Base-by-base conservation (phyloP, 2,888 invertebrate genomes). In the Macrosoma leucophasiata region DNA sequence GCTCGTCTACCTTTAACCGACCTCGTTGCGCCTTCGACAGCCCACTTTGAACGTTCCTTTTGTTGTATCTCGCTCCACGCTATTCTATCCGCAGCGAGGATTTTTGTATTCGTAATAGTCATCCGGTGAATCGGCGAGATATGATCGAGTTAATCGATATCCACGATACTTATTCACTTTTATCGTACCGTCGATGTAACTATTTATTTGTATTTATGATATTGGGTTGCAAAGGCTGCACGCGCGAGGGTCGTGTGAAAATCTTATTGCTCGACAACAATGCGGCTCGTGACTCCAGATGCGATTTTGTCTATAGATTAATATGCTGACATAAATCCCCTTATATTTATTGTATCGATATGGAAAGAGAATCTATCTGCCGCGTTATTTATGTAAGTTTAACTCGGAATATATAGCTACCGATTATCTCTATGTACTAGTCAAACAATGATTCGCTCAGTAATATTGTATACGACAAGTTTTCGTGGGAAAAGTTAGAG, bases 301-400 rank as follows among this genome's bases (percentile, higher is more conserved):
- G 57, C 63, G 79, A 81, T 79, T 61, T 63, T 60, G 62, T 67
- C 63, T 66, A 58, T 60, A 63, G 81, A 81, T 81, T 78, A 77
- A 65, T 65, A 62, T 61, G 48, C 66, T 67, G 67, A 77, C 77
- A 79, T 79, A 78, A 79, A 79, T 79, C 63, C 67, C 44, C 62
- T 59, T 55, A 64, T 76, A 75, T 78, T 78, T 77, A 77, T 76
- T 74, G 64, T 63, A 68, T 71, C 70, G 74, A 70, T 73, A 62
- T 57, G 53, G 53, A 54, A 53, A 53, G 58, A 41, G 47, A 49
- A 50, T 52, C 56, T 50, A 49, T 40, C 44, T 35, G 44, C 41
- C 36, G 33, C 27, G 37, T 47, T 47, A 51, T 54, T 55, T 55
- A 55, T 54, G 48, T 48, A 46, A 33, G 29, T 33, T 39, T 34